Evolutionary conservation across 2,113 vertebrate species (phyloP), one percentile per base, ranked within the genome.

Genomic region (Dicrurus megarhynchus): DNA sequence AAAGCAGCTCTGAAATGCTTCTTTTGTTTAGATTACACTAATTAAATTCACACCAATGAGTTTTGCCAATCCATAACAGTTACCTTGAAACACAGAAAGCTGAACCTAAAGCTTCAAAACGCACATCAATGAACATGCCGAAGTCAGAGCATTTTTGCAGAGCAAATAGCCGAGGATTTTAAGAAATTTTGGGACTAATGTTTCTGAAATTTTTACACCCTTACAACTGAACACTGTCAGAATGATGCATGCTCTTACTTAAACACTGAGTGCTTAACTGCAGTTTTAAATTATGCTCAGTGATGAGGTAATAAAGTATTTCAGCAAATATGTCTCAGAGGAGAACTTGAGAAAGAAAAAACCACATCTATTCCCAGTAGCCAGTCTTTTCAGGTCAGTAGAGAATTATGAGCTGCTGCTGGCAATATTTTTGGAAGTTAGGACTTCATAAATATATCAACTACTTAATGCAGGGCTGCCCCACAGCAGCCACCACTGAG

Each of bases 291-390:
- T 98, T 96, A 96, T 95, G 81, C 89, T 97, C 76, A 59, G 69
- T 95, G 93, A 95, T 93, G 93, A 97, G 87, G 97, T 96, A 96
- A 97, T 98, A 97, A 98, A 98, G 76, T 96, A 97, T 98, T 98
- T 97, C 96, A 97, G 89, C 97, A 97, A 97, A 97, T 96, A 96
- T 9, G 74, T 98, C 97, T 98, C 97, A 22, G 76, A 96, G 94
- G 98, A 97, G 95, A 97, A 81, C 68, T 96, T 96, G 94, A 76
- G 80, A 81, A 87, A 73, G 95, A 84, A 97, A 94, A 93, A 86
- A 4, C 21, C 65, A 60, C 87, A 84, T 76, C 30, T 79, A 96
- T 97, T 97, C 93, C 92, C 96, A 84, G 93, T 97, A 96, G 88
- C 93, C 78, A 50, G 89, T 68, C 55, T 91, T 78, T 95, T 97